phyloP scores from a whole-genome alignment of 1,140 invertebrate genomes.

The Drosophila sulfurigaster region DNA sequence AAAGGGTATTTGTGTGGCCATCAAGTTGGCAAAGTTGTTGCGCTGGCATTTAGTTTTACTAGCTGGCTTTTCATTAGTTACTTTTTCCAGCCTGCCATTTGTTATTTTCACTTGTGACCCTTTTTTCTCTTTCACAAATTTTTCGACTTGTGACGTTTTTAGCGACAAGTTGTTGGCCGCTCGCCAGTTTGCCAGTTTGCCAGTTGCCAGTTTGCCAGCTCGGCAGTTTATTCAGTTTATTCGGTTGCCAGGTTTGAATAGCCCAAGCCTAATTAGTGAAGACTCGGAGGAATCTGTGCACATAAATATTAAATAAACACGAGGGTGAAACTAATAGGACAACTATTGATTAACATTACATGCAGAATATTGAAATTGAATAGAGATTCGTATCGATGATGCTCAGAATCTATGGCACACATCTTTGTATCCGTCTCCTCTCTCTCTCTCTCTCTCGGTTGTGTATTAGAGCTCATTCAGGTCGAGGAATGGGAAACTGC shows the following conservation, averaged over 20 bases:
- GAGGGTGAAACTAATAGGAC: neutral
- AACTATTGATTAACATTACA: conserved; percentile 2
- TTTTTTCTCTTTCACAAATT: conserved; percentile 38
- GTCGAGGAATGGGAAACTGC: neutral
- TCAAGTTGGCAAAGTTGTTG: neutral
- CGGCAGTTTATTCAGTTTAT: neutral
- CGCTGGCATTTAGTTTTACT: conserved; percentile 6
- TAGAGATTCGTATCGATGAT: neutral
- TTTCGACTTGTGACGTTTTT: conserved; percentile 31
- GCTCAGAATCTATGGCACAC: too few species aligned
- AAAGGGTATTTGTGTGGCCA: conserved; percentile 2
- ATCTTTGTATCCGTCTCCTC: too few species aligned
- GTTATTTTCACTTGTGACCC: conserved; percentile 44
- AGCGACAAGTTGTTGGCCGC: conserved; percentile 39
- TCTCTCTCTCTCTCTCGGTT: neutral
- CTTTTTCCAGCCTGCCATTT: conserved; percentile 39
- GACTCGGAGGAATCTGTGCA: neutral
- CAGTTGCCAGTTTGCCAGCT: neutral
- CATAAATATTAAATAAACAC: neutral
- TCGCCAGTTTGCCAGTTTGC: conserved; percentile 12
- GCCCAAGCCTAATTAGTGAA: conserved; percentile 31
- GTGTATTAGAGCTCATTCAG: neutral
- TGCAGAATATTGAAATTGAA: neutral
- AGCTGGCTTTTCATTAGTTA: conserved; percentile 42
- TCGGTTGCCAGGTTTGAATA: conserved; percentile 6